Evolutionary conservation across 2,113 vertebrate genomes (phyloP).

Genomic region (Lepus americanus): DNA sequence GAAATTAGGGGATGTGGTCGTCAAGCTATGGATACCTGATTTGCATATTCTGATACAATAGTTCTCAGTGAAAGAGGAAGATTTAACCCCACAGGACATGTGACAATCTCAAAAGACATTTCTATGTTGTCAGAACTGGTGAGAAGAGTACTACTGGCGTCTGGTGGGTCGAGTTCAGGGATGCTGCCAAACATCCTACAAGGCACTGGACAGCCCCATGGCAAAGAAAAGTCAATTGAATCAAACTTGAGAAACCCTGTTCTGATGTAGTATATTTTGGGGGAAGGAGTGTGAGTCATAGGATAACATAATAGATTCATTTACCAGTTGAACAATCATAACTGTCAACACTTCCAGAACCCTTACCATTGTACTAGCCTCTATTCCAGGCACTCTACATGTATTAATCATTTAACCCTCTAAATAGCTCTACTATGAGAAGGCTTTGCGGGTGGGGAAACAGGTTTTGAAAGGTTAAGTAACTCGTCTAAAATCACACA

Average conservation of each 20-base stretch:
- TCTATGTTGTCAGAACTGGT: background rate
- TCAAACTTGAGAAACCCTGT: background rate
- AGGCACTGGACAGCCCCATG: background rate
- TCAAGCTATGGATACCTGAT: background rate
- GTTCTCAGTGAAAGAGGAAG: background rate
- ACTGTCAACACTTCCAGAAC: background rate
- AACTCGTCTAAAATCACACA: background rate
- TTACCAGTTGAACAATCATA: background rate
- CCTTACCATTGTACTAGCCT: background rate
- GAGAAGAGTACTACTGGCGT: background rate
- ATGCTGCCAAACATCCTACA: background rate
- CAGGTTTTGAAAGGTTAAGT: background rate
- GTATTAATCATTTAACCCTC: background rate
- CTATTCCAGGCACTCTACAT: background rate
- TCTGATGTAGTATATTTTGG: background rate
- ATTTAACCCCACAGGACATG: background rate
- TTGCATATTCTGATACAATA: background rate
- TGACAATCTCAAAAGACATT: background rate
- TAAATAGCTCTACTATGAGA: background rate
- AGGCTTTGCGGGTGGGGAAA: background rate
- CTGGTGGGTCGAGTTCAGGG: background rate
- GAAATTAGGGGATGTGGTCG: background rate
- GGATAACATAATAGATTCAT: conserved; percentile 10
- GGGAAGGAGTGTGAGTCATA: background rate
- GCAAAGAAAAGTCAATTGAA: background rate